Evolutionary conservation across 37 sponge, comb jelly and placozoan species (phyloP).

Genomic region (Crambe crambe): DNA sequence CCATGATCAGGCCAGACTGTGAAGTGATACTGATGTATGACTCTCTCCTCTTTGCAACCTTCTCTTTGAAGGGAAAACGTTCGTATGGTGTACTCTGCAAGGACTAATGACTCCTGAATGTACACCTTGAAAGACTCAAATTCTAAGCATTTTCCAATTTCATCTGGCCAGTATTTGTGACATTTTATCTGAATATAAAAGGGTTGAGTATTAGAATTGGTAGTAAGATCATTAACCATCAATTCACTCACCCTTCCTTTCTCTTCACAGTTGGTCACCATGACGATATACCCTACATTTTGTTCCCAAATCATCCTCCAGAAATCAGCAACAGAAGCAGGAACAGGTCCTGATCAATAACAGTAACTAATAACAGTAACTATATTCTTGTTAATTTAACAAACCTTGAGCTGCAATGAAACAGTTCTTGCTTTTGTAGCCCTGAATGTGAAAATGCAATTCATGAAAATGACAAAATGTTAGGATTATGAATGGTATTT

Average conservation of each 20-base stretch:
- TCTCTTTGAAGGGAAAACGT: slow-evolving; percentile 73
- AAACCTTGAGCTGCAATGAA: slow-evolving; percentile 80
- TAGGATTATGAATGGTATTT: slow-evolving; percentile 4
- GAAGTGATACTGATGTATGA: slow-evolving; percentile 87
- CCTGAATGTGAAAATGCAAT: slow-evolving; percentile 34
- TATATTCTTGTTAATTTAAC: neutral
- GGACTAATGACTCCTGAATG: slow-evolving; percentile 59
- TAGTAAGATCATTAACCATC: neutral
- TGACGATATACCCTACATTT: slow-evolving; percentile 71
- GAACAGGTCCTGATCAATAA: slow-evolving; percentile 64
- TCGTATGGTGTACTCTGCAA: slow-evolving; percentile 82
- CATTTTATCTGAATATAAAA: slow-evolving; percentile 87
- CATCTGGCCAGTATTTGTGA: slow-evolving; percentile 89
- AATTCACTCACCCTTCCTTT: slow-evolving; percentile 69
- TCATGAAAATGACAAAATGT: neutral
- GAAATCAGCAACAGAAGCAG: slow-evolving; percentile 81
- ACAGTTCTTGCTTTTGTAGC: slow-evolving; percentile 45
- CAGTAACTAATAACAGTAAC: neutral
- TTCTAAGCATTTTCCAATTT: slow-evolving; percentile 1
- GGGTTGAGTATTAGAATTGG: too few species aligned
- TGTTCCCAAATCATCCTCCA: slow-evolving; percentile 99
- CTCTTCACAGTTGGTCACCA: slow-evolving; percentile 90
- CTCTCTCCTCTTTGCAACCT: slow-evolving; percentile 59
- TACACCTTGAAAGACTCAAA: slow-evolving; percentile 58
- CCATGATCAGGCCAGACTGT: slow-evolving; percentile 97